These are phyloP conservation scores for Poeciliopsis retropinna DNA, from an alignment of 2,113 vertebrate genomes.

Conservation along the genomic window DNA sequence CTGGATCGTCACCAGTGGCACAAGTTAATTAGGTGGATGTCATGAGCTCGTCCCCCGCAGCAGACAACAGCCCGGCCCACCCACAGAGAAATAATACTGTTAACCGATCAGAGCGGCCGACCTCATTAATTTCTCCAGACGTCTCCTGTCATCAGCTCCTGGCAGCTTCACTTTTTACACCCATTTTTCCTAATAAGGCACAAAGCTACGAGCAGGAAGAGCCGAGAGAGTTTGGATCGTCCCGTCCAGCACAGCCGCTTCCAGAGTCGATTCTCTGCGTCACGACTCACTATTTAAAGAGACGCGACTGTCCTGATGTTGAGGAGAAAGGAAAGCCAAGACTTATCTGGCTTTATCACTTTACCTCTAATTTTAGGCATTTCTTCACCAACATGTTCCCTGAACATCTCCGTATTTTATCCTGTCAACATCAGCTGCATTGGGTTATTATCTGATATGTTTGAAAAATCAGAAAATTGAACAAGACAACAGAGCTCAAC, in stretches of 20 bases:
- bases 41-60: slow-evolving; percentile 48
- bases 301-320: slow-evolving; percentile 6
- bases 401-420: no score
- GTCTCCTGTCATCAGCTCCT: slow-evolving; percentile 51
- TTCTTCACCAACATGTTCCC: no score
- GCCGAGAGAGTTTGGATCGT: slow-evolving; percentile 12
- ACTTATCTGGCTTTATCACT: background rate
- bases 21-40: slow-evolving; percentile 77
- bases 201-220: background rate
- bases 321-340: background rate
- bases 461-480: no score
- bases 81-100: slow-evolving; percentile 62
- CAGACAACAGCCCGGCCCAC: slow-evolving; percentile 59
- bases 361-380: no score
- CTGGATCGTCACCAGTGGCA: slow-evolving; percentile 35
- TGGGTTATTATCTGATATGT: no score
- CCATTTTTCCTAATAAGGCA: slow-evolving; percentile 28
- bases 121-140: slow-evolving; percentile 78
- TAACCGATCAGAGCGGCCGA: slow-evolving; percentile 64
- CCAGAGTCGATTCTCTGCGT: slow-evolving; percentile 5
- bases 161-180: slow-evolving; percentile 26
- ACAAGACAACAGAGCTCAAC: no score
- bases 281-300: slow-evolving; percentile 29
- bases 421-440: no score
- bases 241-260: background rate